Base-by-base conservation (phyloP, 1,140 invertebrate species). In the Apocrypta bakeri region DNA sequence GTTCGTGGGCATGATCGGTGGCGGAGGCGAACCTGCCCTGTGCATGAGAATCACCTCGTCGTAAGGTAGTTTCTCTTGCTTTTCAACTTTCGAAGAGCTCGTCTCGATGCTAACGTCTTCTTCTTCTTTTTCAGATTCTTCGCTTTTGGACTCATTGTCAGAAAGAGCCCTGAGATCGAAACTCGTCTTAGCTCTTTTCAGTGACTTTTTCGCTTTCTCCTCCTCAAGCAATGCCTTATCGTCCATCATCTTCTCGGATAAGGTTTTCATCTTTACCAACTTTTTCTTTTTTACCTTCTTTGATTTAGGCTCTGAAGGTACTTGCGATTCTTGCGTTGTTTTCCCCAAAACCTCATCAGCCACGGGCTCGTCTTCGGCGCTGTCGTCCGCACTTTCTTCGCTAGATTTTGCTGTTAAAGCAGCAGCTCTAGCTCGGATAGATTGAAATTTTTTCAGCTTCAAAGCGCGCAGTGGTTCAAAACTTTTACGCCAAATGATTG, bases 401-500 rank as follows among this genome's bases (percentile, higher is more conserved):
- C 37, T 79, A 6, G 85, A 85, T 3, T 82, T 74, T 56, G 82
- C 83, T 7, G 84, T 86, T 78, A 84, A 81, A 42, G 82, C 9
- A 56, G 84, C 82, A 14, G 85, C 81, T 76, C 88, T 84, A 6
- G 87, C 85, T 31, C 88, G 86, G 84, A 91, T 87, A 0, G 86
- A 88, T 7, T 83, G 88, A 17, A 87, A 25, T 85, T 90, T 88
- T 75, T 88, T 86, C 68, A 83, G 71, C 68, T 82, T 90, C n/a
- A 92, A 40, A 1, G 88, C 87, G 72, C 87, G 87, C 1, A 92
- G 69, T 9, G 89, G 89, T 8, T 92, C 90, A n/a, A 92, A 85
- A 79, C 87, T 91, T 1, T 87, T 89, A 6, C 84, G 79, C 21
- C 89, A 84, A 63, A 90, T 71, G 4, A 89, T 83, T 0, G 91